Percentiles rank a stretch among this genome's conserved stretches.
Evolutionary conservation across 2,888 invertebrate genomes (phyloP).

Genomic region (Dryomyza anilis): DNA sequence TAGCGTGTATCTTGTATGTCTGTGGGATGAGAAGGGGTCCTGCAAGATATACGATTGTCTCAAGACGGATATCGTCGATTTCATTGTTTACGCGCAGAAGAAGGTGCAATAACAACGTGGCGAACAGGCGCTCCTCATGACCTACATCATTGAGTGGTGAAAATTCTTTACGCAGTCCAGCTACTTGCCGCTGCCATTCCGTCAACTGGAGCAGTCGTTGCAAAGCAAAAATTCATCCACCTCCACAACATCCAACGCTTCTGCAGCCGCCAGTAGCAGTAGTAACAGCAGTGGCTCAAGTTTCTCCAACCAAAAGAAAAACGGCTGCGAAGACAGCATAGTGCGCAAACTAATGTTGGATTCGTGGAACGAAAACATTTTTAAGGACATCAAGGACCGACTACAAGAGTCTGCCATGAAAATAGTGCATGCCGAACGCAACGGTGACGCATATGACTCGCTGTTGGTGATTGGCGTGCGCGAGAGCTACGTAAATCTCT

Average conservation of each 20-base stretch:
- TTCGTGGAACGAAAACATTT: slow-evolving; percentile 98
- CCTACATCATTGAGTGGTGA: slow-evolving; percentile 97
- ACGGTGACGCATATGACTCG: slow-evolving; percentile 97
- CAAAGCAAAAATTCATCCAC: slow-evolving; percentile 66
- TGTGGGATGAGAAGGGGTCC: slow-evolving; percentile 97
- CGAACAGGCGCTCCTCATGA: slow-evolving; percentile 92
- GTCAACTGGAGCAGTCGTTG: slow-evolving; percentile 86
- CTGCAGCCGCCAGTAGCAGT: slow-evolving; percentile 33
- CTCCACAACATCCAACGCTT: no score
- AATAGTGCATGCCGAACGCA: slow-evolving; percentile 93
- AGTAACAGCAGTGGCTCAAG: slow-evolving; percentile 38
- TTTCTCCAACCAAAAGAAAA: slow-evolving; percentile 62
- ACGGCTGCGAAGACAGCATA: slow-evolving; percentile 82
- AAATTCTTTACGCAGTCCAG: slow-evolving; percentile 98
- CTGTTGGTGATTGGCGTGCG: slow-evolving; percentile 96
- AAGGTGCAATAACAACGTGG: slow-evolving; percentile 90
- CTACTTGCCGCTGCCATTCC: slow-evolving; percentile 94
- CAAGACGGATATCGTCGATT: slow-evolving; percentile 90
- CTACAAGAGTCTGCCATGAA: slow-evolving; percentile 96
- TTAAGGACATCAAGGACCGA: slow-evolving; percentile 91
- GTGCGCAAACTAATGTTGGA: slow-evolving; percentile 96
- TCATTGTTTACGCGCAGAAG: slow-evolving; percentile 90
- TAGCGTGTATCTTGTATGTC: slow-evolving; percentile 91
- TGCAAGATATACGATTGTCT: slow-evolving; percentile 86
- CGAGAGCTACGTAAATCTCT: slow-evolving; percentile 97